Percentiles rank a stretch among this genome's conserved stretches.
phyloP scores from a whole-genome alignment of 1,140 invertebrate species.

The Monochamus saltuarius region DNA sequence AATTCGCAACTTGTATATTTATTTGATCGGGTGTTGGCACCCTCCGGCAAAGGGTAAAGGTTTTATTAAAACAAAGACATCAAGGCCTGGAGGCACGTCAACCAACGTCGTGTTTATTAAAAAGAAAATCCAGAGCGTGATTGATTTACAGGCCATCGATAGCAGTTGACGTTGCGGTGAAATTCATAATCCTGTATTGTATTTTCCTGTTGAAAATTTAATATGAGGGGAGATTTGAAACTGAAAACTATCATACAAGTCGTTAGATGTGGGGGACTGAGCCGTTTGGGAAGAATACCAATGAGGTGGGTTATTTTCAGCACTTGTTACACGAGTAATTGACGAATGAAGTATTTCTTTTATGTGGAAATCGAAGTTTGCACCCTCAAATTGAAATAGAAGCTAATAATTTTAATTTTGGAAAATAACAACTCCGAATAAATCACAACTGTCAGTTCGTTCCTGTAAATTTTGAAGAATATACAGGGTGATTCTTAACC shows the following conservation, averaged over 20 bases:
- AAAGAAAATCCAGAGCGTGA: constrained; percentile 29
- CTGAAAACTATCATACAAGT: constrained; percentile 26
- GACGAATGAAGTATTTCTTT: too few relatives aligned
- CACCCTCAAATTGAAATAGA: too few relatives aligned
- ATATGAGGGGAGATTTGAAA: constrained; percentile 32
- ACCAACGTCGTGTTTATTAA: constrained; percentile 32
- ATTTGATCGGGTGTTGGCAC: not conserved
- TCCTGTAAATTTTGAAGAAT: too few relatives aligned
- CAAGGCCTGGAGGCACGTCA: constrained; percentile 20
- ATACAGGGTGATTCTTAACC: too few relatives aligned
- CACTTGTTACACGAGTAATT: constrained; percentile 2
- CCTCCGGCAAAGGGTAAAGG: constrained; percentile 7
- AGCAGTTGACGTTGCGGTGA: constrained; percentile 30
- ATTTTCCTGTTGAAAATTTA: constrained; percentile 37
- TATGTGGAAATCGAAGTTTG: too few relatives aligned
- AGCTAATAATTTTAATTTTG: too few relatives aligned
- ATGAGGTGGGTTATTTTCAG: constrained; percentile 5
- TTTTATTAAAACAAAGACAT: constrained; percentile 36
- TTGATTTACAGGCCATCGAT: constrained; percentile 38
- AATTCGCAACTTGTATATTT: too few relatives aligned
- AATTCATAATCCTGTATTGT: constrained; percentile 37
- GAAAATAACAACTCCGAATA: too few relatives aligned
- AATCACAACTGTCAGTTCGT: too few relatives aligned
- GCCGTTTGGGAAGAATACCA: constrained; percentile 6
- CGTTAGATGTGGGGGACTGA: not conserved